Evolutionary conservation across 2,888 invertebrate genomes (phyloP), one percentile per base, ranked within the genome.

Genomic region (Steinernema scapterisci): DNA sequence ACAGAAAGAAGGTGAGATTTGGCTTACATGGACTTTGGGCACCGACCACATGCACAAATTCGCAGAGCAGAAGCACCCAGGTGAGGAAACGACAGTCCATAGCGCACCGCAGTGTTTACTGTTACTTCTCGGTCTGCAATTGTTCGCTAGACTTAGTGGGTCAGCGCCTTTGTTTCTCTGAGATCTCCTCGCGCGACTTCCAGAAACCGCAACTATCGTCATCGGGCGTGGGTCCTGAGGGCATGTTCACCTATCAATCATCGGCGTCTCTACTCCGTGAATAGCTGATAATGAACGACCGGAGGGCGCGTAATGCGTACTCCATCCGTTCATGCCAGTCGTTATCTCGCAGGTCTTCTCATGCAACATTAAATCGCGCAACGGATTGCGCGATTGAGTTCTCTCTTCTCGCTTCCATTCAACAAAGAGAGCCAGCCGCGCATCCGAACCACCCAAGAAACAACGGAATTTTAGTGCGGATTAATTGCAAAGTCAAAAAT

Each of bases 101-200:
- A 63, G 16, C 63, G 63, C 63, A 63, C 63, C 63, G 63, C 63
- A 63, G 31, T 63, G 63, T 63, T 63, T 63, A 63, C 63, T 63
- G 63, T 63, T 63, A 63, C 63, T 63, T 63, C 63, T 63, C 63
- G 63, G 31, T 63, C 63, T 63, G 63, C 63, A 63, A 63, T 63
- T 63, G 63, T 63, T 63, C 63, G 63, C 63, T 63, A 63, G 31
- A 63, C 63, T 63, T 63, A 31, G 63, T 63, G 63, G 63, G 63
- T 63, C 63, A 63, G 31, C 63, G 63, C 63, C 63, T 63, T 63
- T 63, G 63, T 63, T 63, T 63, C 63, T 63, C 63, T 63, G 63
- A 63, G 31, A 63, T 63, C 63, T 63, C 63, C 63, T 38, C 38
- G 63, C 63, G 63, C 63, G 63, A 63, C 31, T 25, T 63, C 63